Evolutionary conservation across 2,113 vertebrate genomes (phyloP).

Genomic region (Scortum barcoo): DNA sequence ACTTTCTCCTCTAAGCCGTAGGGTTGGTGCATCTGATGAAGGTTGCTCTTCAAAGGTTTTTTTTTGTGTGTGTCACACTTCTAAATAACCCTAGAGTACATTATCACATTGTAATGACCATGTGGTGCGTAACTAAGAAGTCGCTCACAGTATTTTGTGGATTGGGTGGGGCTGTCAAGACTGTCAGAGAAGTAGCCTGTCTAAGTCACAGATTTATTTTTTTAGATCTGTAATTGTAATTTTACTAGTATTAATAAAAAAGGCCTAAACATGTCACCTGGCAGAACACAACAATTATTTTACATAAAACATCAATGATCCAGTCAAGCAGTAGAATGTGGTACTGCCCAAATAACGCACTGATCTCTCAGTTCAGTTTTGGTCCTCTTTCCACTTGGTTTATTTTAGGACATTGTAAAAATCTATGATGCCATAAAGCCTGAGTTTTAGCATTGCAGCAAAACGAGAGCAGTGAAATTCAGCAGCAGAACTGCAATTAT

Average conservation of each 20-base stretch:
- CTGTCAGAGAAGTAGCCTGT: background rate
- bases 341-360: background rate
- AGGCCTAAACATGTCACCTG: background rate
- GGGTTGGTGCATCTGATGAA: constrained; percentile 33
- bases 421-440: constrained; percentile 55
- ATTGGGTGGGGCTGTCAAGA: background rate
- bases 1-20: constrained; percentile 15
- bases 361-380: constrained; percentile 21
- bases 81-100: background rate
- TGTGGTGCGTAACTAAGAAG: constrained; percentile 1
- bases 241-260: constrained; percentile 1
- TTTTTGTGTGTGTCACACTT: background rate
- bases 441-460: constrained; percentile 39
- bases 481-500: constrained; percentile 50
- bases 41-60: constrained; percentile 8
- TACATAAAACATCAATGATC: constrained; percentile 24
- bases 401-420: constrained; percentile 65
- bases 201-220: background rate
- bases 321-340: constrained; percentile 6
- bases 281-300: constrained; percentile 9
- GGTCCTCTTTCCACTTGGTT: constrained; percentile 33
- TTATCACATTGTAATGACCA: constrained; percentile 8
- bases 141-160: constrained; percentile 1
- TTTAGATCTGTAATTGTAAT: background rate
- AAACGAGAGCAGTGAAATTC: constrained; percentile 47